Conservation (phyloP, 2,888 invertebrate genomes). For the Cactoblastis cactorum region DNA sequence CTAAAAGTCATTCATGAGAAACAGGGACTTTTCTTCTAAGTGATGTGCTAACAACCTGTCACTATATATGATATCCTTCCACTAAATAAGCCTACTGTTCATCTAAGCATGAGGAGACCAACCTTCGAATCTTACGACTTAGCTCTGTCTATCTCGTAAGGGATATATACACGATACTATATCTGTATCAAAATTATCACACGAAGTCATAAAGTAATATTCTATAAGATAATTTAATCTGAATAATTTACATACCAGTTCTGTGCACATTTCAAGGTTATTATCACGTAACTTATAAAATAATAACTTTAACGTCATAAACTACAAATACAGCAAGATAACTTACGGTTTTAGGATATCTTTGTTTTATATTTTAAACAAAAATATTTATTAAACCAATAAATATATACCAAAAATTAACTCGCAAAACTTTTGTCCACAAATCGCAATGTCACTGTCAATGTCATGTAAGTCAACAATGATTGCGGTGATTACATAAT, state of each 20-base stretch:
- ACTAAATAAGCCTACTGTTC: no score
- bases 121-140: no score
- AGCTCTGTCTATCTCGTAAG: no score
- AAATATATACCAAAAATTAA: neutral
- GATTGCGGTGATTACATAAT: neutral
- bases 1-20: no score
- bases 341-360: constrained; percentile 10
- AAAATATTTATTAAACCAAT: constrained; percentile 1
- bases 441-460: constrained; percentile 2
- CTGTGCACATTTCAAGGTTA: constrained; percentile 48
- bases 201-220: neutral
- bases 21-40: no score
- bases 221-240: neutral
- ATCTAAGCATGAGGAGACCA: no score
- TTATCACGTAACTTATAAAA: constrained; percentile 20
- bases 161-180: no score
- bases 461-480: neutral
- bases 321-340: constrained; percentile 4
- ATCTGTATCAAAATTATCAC: no score
- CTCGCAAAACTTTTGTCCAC: neutral
- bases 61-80: no score
- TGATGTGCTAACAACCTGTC: no score
- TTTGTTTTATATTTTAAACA: neutral
- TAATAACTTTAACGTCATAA: constrained; percentile 3
- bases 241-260: neutral